Base-by-base conservation (phyloP, 2,888 invertebrate species). In the Cecidostiba fungosa region DNA sequence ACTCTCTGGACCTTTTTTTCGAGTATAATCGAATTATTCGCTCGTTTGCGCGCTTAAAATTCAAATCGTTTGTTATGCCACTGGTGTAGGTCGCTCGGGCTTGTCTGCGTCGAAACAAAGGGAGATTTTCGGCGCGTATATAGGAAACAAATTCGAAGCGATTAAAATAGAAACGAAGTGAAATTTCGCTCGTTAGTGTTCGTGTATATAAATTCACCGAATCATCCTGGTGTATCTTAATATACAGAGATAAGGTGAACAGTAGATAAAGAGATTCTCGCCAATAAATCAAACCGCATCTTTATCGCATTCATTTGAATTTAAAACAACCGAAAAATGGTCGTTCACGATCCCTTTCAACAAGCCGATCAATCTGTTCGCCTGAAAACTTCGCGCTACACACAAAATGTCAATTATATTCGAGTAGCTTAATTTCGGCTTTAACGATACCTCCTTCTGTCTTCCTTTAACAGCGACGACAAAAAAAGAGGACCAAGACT, bases 21-120 rank as follows among this genome's bases (percentile, higher is more conserved):
- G n/a, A 16, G n/a, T 14, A 29, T 59, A 69, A 80, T 76, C 76
- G 70, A 85, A 85, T 85, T 59, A 80, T 36, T 69, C 74, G 79
- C 84, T 79, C 84, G 83, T 84, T 83, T 78, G 78, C 43, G 62
- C 47, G 32, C 77, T 84, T 77, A 72, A 83, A 83, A 83, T 83
- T 83, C 82, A 81, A 81, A 74, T 74, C 59, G 77, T 47, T 50
- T 23, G 77, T n/a, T 59, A 19, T 47, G 14, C 47, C 39, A n/a
- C 19, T 32, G 10, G 16, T 32, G 70, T 3, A 36, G 16, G 29
- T 14, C 32, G 70, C 19, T 1, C 29, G n/a, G 19, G n/a, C 70
- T 59, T 8, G 54, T 59, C n/a, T 59, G 54, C 50, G 50, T 16
- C 47, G 16, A 47, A 47, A 76, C 80, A 82, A 47, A 66, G 23